Evolutionary conservation across 2,888 invertebrate genomes (phyloP), one percentile per base, ranked within the genome.

Genomic region (Hoplodrina blanda): DNA sequence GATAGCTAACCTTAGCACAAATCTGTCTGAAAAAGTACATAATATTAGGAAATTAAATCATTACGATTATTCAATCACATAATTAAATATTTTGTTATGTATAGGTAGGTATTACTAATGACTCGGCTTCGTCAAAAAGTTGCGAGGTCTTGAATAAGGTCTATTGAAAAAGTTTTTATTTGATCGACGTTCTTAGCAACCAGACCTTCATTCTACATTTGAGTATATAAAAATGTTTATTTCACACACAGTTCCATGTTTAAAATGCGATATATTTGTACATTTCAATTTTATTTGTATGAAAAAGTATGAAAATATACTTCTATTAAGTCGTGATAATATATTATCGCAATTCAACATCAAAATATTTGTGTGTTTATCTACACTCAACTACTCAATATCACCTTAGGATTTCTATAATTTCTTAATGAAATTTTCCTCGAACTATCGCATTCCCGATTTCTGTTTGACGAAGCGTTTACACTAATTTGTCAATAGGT

Each of bases 401-500:
- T 60, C 57, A 55, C 59, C 11, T 25, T 10, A 25, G 44, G 4
- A 46, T 41, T 52, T 52, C 15, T 53, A 41, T 50, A n/a, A 59
- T 56, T 72, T 62, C 49, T 59, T 37, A 5, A 15, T 20, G 25
- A 67, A 68, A 61, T 62, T 71, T n/a, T 50, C 73, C 56, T 69
- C 19, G 60, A 71, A 69, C 41, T 81, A 88, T 76, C 85, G 70
- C 68, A 65, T 66, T 72, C 80, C 76, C 25, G 66, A 83, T 83
- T 82, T 85, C 85, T 88, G 87, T 78, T 78, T 76, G 84, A 84
- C 85, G 83, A 85, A 82, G 73, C 82, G 69, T 81, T 90, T 70
- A 81, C 74, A 60, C 87, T 90, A 90, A 80, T 85, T 87, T 89
- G 86, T 90, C 87, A 87, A 88, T 85, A 83, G 81, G 71, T 85